These are phyloP conservation scores for Barypeithes pellucidus DNA, from an alignment of 2,888 invertebrate species.

Conservation along the genomic window DNA sequence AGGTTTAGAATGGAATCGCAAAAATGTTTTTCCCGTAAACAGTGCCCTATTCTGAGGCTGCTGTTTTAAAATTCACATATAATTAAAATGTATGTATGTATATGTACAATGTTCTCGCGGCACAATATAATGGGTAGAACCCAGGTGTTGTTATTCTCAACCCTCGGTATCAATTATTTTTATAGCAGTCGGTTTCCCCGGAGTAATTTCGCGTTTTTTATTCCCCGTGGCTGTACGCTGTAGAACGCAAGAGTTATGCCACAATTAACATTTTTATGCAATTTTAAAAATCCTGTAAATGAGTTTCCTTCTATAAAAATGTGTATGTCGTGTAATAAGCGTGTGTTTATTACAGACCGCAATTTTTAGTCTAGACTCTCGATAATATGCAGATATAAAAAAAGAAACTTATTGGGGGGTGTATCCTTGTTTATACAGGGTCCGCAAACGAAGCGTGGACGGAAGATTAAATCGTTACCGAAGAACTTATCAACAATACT, in stretches of 20 bases:
- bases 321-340: not conserved
- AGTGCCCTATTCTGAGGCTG: too few relatives aligned
- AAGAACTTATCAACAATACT: too few relatives aligned
- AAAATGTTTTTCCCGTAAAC: too few relatives aligned
- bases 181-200: slow-evolving; percentile 16
- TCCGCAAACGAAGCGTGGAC: too few relatives aligned
- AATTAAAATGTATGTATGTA: slow-evolving; percentile 1
- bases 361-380: not conserved
- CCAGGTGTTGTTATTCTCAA: slow-evolving; percentile 1
- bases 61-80: not conserved
- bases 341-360: too few relatives aligned
- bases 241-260: not conserved
- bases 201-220: slow-evolving; percentile 1
- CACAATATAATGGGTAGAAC: not conserved
- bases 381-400: too few relatives aligned
- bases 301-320: too few relatives aligned
- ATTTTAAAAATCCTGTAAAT: not conserved
- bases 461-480: too few relatives aligned
- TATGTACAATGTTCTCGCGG: not conserved
- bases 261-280: not conserved
- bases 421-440: too few relatives aligned
- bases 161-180: slow-evolving; percentile 14
- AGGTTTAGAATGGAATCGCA: too few relatives aligned
- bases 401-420: too few relatives aligned
- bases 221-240: not conserved